Base-by-base conservation (phyloP, 2,888 invertebrate species). In the Drosophila crucigera region DNA sequence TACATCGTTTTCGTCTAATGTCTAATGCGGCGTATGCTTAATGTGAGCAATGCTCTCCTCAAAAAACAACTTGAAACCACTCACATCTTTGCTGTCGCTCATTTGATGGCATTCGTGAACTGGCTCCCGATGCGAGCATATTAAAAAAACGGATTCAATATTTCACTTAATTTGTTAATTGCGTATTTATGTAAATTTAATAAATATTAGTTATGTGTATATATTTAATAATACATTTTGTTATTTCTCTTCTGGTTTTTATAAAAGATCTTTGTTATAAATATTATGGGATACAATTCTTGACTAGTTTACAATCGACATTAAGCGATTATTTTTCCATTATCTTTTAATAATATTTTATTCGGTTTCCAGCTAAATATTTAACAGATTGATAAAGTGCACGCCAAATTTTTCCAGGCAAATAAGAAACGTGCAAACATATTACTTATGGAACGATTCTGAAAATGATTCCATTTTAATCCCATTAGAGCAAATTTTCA, bases 11-110 rank as follows among this genome's bases (percentile, higher is more conserved):
- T 65, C 84, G 53, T 63, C 78, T 69, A 77, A 80, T 75, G 87
- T 86, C 63, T 75, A 83, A 81, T 67, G 82, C 71, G 82, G 82
- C 82, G 82, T 81, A 78, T 78, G 35, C 78, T 65, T 68, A 78
- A 78, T 78, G 68, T 60, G 65, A 52, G 71, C 66, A 70, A 56
- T 68, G 58, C 67, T 71, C 58, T 63, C 28, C 61, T 64, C 37
- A 22, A 2, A 68, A 50, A 52, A 60, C 53, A 68, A 52, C 79
- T 50, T 80, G 6, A 25, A 67, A 43, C 47, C 53, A 55, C 39
- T 30, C 37, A 60, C 31, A 37, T 52, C 28, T 49, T 31, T 22
- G 43, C 39, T 33, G 41, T 31, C 30, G 61, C 25, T 65, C 49
- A 72, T 65, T 72, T 47, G 3, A 39, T 41, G 47, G 10, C 4